A percentile compares a stretch with the other conserved stretches of the same genome.
These are phyloP conservation scores for Lacerta agilis DNA, from an alignment of 2,797 vertebrate genomes.

Conservation along the genomic window DNA sequence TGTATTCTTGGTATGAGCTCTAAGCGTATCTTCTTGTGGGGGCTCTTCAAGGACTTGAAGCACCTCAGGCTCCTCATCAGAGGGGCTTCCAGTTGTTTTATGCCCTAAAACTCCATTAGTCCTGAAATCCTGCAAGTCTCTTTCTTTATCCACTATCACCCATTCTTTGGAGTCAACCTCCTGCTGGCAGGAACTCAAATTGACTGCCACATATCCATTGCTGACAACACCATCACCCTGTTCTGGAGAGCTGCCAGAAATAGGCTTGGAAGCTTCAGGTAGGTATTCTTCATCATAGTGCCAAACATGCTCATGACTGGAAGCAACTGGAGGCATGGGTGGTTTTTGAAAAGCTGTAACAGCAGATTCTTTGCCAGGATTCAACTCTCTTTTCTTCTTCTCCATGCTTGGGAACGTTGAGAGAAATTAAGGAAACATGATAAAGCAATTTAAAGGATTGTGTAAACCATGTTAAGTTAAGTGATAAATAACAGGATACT, in stretches of 20 bases:
- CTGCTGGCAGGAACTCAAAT: slow-evolving; percentile 92
- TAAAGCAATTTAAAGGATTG: slow-evolving; percentile 39
- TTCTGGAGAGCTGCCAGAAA: slow-evolving; percentile 87
- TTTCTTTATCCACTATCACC: slow-evolving; percentile 94
- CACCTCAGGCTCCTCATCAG: slow-evolving; percentile 87
- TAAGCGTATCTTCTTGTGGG: slow-evolving; percentile 76
- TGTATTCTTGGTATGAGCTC: slow-evolving; percentile 67
- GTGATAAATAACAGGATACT: not conserved
- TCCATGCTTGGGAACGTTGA: slow-evolving; percentile 78
- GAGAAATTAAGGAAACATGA: slow-evolving; percentile 52
- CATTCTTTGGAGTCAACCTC: slow-evolving; percentile 95
- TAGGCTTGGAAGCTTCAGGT: slow-evolving; percentile 86
- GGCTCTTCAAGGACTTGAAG: slow-evolving; percentile 76
- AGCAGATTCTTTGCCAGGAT: slow-evolving; percentile 67
- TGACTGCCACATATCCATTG: slow-evolving; percentile 95
- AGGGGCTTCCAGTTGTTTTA: slow-evolving; percentile 88
- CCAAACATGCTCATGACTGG: slow-evolving; percentile 86
- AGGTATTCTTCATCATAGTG: slow-evolving; percentile 93
- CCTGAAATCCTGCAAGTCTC: slow-evolving; percentile 84
- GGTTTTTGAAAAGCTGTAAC: slow-evolving; percentile 73
- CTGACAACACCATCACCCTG: slow-evolving; percentile 88
- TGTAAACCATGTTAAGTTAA: slow-evolving; percentile 27
- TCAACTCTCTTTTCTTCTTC: slow-evolving; percentile 81
- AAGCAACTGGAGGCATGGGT: slow-evolving; percentile 58
- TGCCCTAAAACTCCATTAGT: slow-evolving; percentile 81